Base-by-base conservation (phyloP, 2,797 vertebrate species). In the Anisognathus igniventris region DNA sequence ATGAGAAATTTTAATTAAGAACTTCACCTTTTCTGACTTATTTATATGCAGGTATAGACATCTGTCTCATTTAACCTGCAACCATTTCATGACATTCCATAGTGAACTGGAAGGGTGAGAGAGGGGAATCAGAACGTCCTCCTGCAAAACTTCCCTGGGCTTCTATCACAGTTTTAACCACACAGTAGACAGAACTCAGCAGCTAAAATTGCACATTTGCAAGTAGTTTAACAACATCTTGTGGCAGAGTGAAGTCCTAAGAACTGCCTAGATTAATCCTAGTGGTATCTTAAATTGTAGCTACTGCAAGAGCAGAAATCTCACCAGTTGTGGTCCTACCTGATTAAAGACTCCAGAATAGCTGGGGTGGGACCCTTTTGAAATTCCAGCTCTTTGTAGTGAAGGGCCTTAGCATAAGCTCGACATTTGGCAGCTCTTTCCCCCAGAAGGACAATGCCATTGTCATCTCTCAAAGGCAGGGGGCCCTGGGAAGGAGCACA, bases 341-440 rank as follows among this genome's bases (percentile, higher is more conserved):
- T 99, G 98, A 99, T 99, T 11, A 99, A 99, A 60, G 99, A 99
- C 96, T 99, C 99, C 5, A 99, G 97, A 91, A 99, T 99, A 68
- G 99, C 99, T 0, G 99, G 99, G 14, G 98, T 99, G 16, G 99
- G 98, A 4, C 99, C 99, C 87, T 99, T 99, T 96, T 99, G 99
- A 96, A 99, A 99, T 97, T 99, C 99, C 97, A 99, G 98, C 92
- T 99, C 99, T 97, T 99, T 99, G 98, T 99, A 99, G 97, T 99
- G 99, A 24, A 99, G 97, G 6, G 99, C 99, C 73, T 99, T 99
- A 95, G 99, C 99, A 4, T 99, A 99, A 0, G 99, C 99, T 33
- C 99, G 98, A 78, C 99, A 99, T 95, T 99, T 99, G 65, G 99
- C 99, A 39, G 99, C 99, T 95, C 99, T 98, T 94, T 99, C 99